A percentile compares a stretch with the other conserved stretches of the same genome.
These are phyloP conservation scores for Pteromalus puparum DNA, from an alignment of 1,140 invertebrate genomes.

Conservation along the genomic window DNA sequence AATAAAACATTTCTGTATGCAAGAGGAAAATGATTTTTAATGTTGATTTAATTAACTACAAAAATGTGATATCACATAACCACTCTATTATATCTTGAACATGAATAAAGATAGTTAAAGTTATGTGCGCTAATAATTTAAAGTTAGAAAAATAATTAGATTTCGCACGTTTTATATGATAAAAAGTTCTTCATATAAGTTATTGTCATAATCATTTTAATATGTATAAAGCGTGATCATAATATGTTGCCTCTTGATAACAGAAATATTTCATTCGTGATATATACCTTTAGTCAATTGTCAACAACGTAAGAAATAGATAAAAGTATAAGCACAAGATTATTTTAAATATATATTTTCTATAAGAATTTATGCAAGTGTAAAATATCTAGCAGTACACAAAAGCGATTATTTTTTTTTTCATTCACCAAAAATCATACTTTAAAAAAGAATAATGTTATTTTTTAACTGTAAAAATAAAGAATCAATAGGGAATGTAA, in stretches of 20 bases:
- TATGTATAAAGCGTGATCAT: background rate
- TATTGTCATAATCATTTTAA: background rate
- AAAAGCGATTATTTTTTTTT: background rate
- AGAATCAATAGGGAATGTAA: background rate
- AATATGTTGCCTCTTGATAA: background rate
- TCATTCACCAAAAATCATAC: background rate
- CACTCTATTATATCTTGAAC: too few species aligned
- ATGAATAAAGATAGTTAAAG: too few species aligned
- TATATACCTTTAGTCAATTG: background rate
- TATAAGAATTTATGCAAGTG: background rate
- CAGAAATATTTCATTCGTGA: background rate
- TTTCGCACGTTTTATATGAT: background rate
- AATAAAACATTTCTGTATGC: background rate
- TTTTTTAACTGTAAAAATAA: background rate
- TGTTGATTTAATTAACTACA: background rate
- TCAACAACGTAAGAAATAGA: background rate
- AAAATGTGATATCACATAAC: background rate
- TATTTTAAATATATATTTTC: slow-evolving; percentile 2
- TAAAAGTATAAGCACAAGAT: background rate
- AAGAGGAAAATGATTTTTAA: background rate
- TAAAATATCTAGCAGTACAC: background rate
- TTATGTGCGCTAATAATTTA: background rate
- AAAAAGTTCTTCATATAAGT: background rate
- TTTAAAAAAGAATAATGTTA: background rate
- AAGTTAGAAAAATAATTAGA: background rate